These are phyloP conservation scores for Ischnura elegans DNA, from an alignment of 2,888 invertebrate species.

Conservation along the genomic window DNA sequence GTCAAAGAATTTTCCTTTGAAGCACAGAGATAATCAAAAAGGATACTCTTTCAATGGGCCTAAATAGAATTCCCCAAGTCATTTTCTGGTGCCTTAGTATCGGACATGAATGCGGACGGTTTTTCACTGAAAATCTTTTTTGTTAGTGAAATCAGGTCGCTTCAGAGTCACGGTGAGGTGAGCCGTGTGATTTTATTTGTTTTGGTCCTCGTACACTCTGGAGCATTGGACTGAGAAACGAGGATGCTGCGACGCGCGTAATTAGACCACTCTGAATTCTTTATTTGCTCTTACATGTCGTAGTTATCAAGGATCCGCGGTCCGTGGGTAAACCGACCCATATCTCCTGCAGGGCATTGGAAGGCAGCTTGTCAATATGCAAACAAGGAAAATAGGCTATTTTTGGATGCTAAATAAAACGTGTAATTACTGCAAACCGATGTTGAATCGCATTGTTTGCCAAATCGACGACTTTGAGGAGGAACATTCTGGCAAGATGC, in stretches of 20 bases:
- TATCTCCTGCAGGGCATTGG: too few species aligned
- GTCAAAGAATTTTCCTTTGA: too few species aligned
- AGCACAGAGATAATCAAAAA: too few species aligned
- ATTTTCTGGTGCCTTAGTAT: not conserved
- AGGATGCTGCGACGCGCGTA: not conserved
- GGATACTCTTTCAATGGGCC: too few species aligned
- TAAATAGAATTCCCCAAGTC: not conserved
- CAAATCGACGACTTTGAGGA: too few species aligned
- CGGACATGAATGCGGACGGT: not conserved
- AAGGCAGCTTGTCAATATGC: too few species aligned
- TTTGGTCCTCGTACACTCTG: not conserved
- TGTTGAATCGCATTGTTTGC: too few species aligned
- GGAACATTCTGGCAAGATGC: too few species aligned
- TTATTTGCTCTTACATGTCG: not conserved
- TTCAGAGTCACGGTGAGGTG: not conserved
- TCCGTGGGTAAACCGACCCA: not conserved
- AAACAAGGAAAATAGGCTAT: too few species aligned
- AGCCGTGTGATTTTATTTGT: not conserved
- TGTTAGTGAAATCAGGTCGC: not conserved
- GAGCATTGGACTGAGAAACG: not conserved
- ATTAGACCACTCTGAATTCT: not conserved
- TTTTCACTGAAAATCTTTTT: too few species aligned
- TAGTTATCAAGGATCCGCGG: not conserved
- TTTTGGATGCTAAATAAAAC: too few species aligned
- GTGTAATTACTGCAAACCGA: too few species aligned